Evolutionary conservation across 2,113 vertebrate genomes (phyloP).

Genomic region (Bucco capensis): DNA sequence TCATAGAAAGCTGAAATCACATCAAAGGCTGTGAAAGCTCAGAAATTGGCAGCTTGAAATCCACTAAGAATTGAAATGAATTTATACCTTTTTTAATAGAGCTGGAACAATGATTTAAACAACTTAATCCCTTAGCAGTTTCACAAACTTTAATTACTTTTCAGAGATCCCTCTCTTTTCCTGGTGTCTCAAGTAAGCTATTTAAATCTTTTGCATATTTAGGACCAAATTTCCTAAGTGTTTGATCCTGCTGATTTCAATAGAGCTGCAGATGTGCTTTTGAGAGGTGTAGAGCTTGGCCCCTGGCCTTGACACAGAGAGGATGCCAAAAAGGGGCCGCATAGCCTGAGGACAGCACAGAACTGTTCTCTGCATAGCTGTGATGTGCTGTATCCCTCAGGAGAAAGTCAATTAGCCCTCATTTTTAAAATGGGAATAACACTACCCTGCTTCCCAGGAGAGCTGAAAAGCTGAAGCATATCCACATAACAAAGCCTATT

Average conservation of each 20-base stretch:
- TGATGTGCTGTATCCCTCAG: neutral
- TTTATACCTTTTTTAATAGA: slow-evolving; percentile 62
- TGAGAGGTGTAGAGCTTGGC: neutral
- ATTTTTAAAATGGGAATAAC: neutral
- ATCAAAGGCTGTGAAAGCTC: slow-evolving; percentile 63
- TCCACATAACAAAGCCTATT: neutral
- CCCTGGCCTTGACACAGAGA: neutral
- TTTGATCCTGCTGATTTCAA: neutral
- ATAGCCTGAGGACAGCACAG: neutral
- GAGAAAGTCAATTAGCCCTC: neutral
- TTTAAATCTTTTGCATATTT: slow-evolving; percentile 18
- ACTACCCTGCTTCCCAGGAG: neutral
- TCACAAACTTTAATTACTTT: slow-evolving; percentile 48
- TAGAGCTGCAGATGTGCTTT: neutral
- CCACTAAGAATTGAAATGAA: slow-evolving; percentile 60
- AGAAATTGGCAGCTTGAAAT: slow-evolving; percentile 63
- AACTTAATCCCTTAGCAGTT: slow-evolving; percentile 53
- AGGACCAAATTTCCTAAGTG: neutral
- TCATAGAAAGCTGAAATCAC: slow-evolving; percentile 64
- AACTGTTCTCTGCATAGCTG: neutral
- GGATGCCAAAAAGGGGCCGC: neutral
- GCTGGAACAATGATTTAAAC: slow-evolving; percentile 50
- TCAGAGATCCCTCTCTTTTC: slow-evolving; percentile 11
- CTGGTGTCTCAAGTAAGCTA: neutral
- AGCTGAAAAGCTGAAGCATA: neutral